Conservation (phyloP, 2,797 vertebrate genomes). For the Poeciliopsis turneri region DNA sequence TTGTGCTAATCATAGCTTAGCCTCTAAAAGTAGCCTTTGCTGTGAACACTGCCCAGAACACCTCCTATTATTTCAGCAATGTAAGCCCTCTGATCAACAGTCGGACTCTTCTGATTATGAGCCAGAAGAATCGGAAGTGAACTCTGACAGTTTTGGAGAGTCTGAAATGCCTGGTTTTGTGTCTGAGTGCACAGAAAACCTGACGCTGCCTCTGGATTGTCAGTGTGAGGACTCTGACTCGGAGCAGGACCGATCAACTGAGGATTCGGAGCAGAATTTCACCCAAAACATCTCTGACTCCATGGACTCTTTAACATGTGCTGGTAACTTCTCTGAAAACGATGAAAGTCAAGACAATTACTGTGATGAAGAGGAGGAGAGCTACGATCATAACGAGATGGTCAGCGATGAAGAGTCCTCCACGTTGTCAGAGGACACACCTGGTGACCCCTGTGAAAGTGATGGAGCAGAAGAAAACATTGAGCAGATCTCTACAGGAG, state of each 20-base stretch:
- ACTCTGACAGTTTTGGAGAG: slow-evolving; percentile 48
- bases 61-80: slow-evolving; percentile 68
- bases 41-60: slow-evolving; percentile 66
- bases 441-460: slow-evolving; percentile 14
- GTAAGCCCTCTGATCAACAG: slow-evolving; percentile 57
- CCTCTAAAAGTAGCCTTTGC: slow-evolving; percentile 53
- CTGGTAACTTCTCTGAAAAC: slow-evolving; percentile 42
- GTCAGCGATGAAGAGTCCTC: slow-evolving; percentile 27
- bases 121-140: slow-evolving; percentile 51
- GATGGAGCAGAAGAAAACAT: slow-evolving; percentile 29
- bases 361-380: slow-evolving; percentile 27
- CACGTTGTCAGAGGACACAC: slow-evolving; percentile 24
- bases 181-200: slow-evolving; percentile 27
- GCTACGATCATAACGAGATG: slow-evolving; percentile 16
- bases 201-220: slow-evolving; percentile 28
- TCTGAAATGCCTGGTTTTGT: slow-evolving; percentile 45
- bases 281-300: slow-evolving; percentile 32
- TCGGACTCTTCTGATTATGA: slow-evolving; percentile 54
- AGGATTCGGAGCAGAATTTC: slow-evolving; percentile 57
- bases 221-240: slow-evolving; percentile 49
- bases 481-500: background rate
- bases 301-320: slow-evolving; percentile 37
- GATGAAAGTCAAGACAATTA: slow-evolving; percentile 35
- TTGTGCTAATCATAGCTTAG: slow-evolving; percentile 70
- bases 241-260: slow-evolving; percentile 61